Base-by-base conservation (phyloP, 1,140 invertebrate species). In the Drosophila tristis region DNA sequence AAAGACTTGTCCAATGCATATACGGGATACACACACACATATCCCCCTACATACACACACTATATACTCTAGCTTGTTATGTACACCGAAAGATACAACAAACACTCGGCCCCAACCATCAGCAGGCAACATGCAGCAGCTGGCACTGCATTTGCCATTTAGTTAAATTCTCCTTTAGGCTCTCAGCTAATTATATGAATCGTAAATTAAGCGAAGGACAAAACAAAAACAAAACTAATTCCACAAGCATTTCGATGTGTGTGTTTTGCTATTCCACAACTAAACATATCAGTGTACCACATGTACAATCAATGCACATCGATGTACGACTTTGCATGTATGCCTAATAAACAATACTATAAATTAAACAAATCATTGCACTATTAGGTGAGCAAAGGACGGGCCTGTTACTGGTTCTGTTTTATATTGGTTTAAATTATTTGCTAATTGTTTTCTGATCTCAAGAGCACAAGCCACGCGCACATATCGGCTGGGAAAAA, bases 261-360 rank as follows among this genome's bases (percentile, higher is more conserved):
- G 58, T 64, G 11, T 39, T 13, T 57, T 66, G 70, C 49, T 80
- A 80, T 76, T 74, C 65, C 72, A 79, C 64, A 64, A 57, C 47
- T 84, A 79, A 84, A 84, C 79, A 62, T 74, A 73, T 63, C 45
- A 74, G 58, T 25, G 23, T 25, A 25, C 23, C 4, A 25, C 4
- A 74, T 13, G 35, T 39, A 39, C 71, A 74, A 78, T 64, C 47
- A 78, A 64, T 63, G 50, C 51, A 58, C 58, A 57, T 64, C 49
- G 62, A 75, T 50, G 25, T 15, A 56, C 6, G 23, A 43, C n/a
- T 63, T 66, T 74, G 48, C 70, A 81, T 74, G 48, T 74, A 81
- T 78, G 66, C 44, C 63, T 78, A 82, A 82, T 82, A 78, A 84
- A 82, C 57, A 75, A 63, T 78, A 23, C 31, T 47, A 63, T 31